Conservation (phyloP, 1,140 invertebrate species). For the Heliconius hewitsoni region DNA sequence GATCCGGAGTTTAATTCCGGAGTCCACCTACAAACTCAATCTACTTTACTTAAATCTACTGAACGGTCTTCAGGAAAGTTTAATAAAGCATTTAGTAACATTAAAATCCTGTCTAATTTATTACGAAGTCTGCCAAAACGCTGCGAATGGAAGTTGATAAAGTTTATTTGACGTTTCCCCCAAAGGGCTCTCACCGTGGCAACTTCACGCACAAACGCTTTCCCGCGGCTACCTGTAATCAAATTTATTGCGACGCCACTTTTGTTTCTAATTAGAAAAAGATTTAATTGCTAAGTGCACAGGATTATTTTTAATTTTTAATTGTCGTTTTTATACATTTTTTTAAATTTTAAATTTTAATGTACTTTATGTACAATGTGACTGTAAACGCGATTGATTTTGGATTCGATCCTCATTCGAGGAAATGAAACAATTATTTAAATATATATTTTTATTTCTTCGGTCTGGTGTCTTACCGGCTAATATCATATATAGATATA, state of each 20-base stretch:
- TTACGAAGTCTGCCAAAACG: slow-evolving; percentile 42
- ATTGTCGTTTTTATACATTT: not conserved
- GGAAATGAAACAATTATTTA: no score
- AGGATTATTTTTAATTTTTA: slow-evolving; percentile 10
- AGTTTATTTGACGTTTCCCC: slow-evolving; percentile 60
- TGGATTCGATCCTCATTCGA: no score
- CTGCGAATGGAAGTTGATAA: slow-evolving; percentile 53
- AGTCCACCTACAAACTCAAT: not conserved
- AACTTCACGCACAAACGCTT: slow-evolving; percentile 48
- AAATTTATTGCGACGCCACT: slow-evolving; percentile 43
- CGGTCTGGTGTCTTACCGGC: no score
- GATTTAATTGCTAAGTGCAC: slow-evolving; percentile 43
- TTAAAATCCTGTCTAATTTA: slow-evolving; percentile 26
- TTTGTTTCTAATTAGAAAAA: slow-evolving; percentile 42
- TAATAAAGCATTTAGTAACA: not conserved
- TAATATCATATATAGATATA: no score
- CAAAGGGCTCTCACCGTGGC: slow-evolving; percentile 44
- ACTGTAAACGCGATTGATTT: no score
- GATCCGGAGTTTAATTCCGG: no score
- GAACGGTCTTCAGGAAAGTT: not conserved
- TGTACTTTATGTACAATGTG: no score
- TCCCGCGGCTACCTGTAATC: slow-evolving; percentile 47
- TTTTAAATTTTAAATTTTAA: not conserved
- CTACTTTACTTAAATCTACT: not conserved
- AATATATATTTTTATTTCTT: no score